Evolutionary conservation across 2,797 vertebrate species (phyloP).

Genomic region (Petrocephalus schoutedeni): DNA sequence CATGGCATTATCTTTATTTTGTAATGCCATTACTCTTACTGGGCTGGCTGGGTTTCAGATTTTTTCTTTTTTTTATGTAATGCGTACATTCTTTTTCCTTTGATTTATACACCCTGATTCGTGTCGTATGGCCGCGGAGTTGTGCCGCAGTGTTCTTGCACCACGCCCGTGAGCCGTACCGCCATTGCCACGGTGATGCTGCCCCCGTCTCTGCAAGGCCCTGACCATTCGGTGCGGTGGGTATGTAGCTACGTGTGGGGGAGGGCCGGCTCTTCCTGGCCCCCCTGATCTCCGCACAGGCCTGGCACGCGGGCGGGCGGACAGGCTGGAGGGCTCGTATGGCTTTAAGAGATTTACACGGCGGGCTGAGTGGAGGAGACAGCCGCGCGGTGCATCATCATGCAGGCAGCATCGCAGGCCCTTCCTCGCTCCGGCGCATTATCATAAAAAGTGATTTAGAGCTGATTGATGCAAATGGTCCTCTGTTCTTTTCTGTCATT

Average conservation of each 20-base stretch:
- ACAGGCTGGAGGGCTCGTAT: constrained; percentile 34
- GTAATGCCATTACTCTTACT: background rate
- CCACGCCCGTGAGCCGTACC: background rate
- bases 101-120: background rate
- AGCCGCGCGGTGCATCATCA: constrained; percentile 73
- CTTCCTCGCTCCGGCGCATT: constrained; percentile 87
- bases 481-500: constrained; percentile 98
- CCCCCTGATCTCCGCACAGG: background rate
- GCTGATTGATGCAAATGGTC: constrained; percentile 99
- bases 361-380: constrained; percentile 67
- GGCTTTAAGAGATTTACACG: constrained; percentile 72
- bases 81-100: background rate
- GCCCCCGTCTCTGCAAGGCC: background rate
- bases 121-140: background rate
- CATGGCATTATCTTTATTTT: background rate
- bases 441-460: constrained; percentile 99
- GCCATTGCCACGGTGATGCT: background rate
- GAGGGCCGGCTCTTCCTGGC: background rate
- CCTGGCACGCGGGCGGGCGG: background rate
- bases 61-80: background rate
- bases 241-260: background rate
- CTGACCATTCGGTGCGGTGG: background rate
- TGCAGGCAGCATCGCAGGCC: constrained; percentile 86
- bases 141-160: background rate
- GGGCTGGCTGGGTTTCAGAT: background rate